These are phyloP conservation scores for Teleopsis dalmanni DNA, from an alignment of 1,140 invertebrate genomes.

Conservation along the genomic window DNA sequence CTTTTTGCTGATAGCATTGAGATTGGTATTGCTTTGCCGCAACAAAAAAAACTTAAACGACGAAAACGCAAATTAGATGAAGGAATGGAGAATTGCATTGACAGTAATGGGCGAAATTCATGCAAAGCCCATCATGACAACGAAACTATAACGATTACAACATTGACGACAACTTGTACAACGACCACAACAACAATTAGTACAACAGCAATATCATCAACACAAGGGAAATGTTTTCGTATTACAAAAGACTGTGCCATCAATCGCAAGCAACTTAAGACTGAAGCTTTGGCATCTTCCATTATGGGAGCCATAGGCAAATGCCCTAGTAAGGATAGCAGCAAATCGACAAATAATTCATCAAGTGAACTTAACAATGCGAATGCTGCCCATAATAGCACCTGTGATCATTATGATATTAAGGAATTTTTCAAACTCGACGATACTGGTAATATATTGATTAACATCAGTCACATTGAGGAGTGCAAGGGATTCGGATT, in stretches of 20 bases:
- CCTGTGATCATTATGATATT: slow-evolving; percentile 35
- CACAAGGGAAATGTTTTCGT: too few species aligned
- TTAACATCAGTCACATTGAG: slow-evolving; percentile 35
- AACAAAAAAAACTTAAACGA: too few species aligned
- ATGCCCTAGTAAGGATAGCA: slow-evolving; percentile 22
- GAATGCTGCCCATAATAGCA: not conserved
- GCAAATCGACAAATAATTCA: slow-evolving; percentile 3
- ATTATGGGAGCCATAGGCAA: slow-evolving; percentile 41
- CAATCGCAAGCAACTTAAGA: slow-evolving; percentile 38
- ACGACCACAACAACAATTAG: not conserved
- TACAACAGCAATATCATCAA: too few species aligned
- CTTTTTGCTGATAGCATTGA: slow-evolving; percentile 24
- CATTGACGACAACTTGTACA: not conserved
- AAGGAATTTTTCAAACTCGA: slow-evolving; percentile 41
- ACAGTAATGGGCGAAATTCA: not conserved
- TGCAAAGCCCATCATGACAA: too few species aligned
- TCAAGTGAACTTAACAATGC: slow-evolving; percentile 11
- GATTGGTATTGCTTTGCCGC: too few species aligned
- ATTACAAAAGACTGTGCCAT: slow-evolving; percentile 39
- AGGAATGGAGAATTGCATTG: too few species aligned
- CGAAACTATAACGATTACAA: too few species aligned
- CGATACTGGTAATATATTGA: slow-evolving; percentile 41
- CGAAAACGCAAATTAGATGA: too few species aligned
- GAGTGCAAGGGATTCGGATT: slow-evolving; percentile 30
- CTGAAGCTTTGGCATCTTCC: slow-evolving; percentile 37